phyloP scores from a whole-genome alignment of 2,797 vertebrate genomes.

The Mionectes olivaceus region DNA sequence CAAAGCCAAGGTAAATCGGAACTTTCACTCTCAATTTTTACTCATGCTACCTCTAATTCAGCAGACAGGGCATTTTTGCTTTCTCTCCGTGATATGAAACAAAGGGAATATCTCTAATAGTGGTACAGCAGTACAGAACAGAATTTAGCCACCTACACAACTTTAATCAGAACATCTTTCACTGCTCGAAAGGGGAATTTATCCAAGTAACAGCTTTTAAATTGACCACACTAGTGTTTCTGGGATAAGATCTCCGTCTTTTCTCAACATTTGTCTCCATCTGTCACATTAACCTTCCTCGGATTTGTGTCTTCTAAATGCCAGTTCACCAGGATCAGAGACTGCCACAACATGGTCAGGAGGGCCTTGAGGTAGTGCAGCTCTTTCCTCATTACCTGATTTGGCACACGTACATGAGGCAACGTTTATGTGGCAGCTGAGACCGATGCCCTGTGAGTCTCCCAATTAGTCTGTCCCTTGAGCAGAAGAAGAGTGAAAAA shows the following conservation, averaged over 20 bases:
- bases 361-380: background rate
- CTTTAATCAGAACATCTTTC: constrained; percentile 42
- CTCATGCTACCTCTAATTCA: background rate
- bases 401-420: fast-evolving
- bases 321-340: background rate
- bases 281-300: constrained; percentile 1
- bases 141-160: constrained; percentile 34
- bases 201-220: constrained; percentile 37
- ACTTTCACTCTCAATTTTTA: background rate
- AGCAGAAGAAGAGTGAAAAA: background rate
- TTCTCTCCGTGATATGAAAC: background rate
- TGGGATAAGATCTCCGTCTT: background rate
- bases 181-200: background rate
- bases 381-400: background rate
- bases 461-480: background rate
- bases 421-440: background rate
- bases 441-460: background rate
- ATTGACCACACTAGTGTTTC: background rate
- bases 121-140: background rate
- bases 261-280: constrained; percentile 6
- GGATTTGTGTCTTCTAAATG: background rate
- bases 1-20: background rate
- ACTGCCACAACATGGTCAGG: background rate
- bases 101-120: background rate
- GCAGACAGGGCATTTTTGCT: background rate